Conservation (phyloP, 2,113 vertebrate species). For the Protobothrops mucrosquamatus region DNA sequence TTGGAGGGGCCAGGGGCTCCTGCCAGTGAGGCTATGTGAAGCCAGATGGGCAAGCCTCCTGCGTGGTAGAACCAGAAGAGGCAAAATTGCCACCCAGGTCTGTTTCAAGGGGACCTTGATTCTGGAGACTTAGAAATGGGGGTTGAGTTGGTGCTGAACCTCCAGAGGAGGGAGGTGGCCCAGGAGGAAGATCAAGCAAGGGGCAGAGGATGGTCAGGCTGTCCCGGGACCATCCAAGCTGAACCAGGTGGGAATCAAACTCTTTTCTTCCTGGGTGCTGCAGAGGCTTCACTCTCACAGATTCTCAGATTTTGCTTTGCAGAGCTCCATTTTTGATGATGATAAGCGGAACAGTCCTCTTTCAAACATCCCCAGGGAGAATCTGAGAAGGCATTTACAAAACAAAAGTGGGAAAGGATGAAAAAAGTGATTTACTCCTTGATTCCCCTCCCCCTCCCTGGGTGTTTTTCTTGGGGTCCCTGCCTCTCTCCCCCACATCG, state of each 20-base stretch:
- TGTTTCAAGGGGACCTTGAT: background rate
- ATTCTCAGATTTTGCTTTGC: background rate
- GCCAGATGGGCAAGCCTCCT: background rate
- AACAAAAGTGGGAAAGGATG: constrained; percentile 31
- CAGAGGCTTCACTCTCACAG: background rate
- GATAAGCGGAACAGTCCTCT: background rate
- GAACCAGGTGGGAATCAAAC: background rate
- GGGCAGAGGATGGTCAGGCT: background rate
- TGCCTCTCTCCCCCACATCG: background rate
- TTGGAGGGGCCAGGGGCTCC: background rate
- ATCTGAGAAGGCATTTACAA: constrained; percentile 31
- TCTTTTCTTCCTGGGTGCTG: background rate
- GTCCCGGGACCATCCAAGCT: background rate
- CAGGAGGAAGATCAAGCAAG: background rate
- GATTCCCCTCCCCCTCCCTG: constrained; percentile 41
- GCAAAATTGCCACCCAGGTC: background rate
- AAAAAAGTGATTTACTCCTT: constrained; percentile 49
- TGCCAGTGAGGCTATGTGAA: background rate
- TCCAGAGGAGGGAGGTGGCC: background rate
- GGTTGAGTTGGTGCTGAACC: background rate
- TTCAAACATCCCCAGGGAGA: background rate
- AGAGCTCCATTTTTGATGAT: background rate
- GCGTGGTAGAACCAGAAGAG: background rate
- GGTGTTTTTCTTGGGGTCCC: constrained; percentile 41
- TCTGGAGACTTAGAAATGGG: background rate